A percentile compares a stretch with the other conserved stretches of the same genome.
These are phyloP conservation scores for Pyrrhosoma nymphula DNA, from an alignment of 2,888 invertebrate species.

Conservation along the genomic window DNA sequence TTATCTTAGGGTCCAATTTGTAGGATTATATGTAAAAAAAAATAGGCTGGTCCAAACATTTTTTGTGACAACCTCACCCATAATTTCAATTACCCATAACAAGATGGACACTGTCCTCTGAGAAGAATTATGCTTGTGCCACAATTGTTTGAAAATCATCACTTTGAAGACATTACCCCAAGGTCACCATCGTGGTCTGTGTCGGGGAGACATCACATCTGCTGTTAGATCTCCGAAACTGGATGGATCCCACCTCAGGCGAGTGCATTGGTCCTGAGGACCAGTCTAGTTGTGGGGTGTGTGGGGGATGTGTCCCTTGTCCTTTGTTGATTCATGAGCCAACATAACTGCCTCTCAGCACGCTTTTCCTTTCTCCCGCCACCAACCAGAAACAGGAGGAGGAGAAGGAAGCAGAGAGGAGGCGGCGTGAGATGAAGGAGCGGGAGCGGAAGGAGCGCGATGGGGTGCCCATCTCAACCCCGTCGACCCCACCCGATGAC, in stretches of 20 bases:
- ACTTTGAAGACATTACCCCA: conserved; percentile 50
- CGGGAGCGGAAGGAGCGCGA: conserved; percentile 74
- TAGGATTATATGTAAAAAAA: background rate
- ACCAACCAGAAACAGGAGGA: conserved; percentile 86
- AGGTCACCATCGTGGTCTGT: conserved; percentile 52
- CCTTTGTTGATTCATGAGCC: conserved; percentile 43
- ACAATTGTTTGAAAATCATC: conserved; percentile 36
- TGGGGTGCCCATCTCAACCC: conserved; percentile 71
- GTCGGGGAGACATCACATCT: conserved; percentile 50
- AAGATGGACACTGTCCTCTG: conserved; percentile 56
- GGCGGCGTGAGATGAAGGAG: conserved; percentile 79
- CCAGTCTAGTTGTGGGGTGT: conserved; percentile 64
- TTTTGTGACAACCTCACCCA: conserved; percentile 40
- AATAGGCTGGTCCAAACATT: background rate
- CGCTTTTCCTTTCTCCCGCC: conserved; percentile 69
- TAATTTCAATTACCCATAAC: conserved; percentile 33
- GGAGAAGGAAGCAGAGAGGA: conserved; percentile 83
- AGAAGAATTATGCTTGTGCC: conserved; percentile 54
- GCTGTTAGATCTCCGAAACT: conserved; percentile 46
- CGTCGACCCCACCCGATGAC: conserved; percentile 67
- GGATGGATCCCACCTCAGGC: conserved; percentile 64
- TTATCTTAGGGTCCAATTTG: background rate
- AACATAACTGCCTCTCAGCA: conserved; percentile 58
- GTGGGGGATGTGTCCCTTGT: conserved; percentile 58
- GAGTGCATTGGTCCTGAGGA: conserved; percentile 56